Evolutionary conservation across 2,113 vertebrate genomes (phyloP).

Genomic region (Promerops cafer): DNA sequence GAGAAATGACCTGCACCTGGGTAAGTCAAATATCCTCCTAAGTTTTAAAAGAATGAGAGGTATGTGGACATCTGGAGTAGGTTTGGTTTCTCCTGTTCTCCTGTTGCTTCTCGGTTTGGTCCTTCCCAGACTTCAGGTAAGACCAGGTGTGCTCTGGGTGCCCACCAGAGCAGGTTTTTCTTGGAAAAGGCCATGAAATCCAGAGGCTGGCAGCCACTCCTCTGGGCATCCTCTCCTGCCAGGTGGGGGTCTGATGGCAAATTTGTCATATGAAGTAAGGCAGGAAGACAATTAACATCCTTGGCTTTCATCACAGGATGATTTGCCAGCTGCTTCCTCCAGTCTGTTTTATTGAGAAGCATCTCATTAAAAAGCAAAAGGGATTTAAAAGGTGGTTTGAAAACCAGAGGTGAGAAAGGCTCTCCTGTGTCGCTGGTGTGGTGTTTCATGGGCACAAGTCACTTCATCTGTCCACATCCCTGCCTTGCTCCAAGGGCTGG

Average conservation of each 20-base stretch:
- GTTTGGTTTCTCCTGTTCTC: not conserved
- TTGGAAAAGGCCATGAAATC: not conserved
- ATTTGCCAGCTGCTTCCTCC: not conserved
- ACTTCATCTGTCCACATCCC: not conserved
- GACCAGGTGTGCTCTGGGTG: not conserved
- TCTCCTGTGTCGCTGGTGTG: not conserved
- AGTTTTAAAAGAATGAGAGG: fast-evolving
- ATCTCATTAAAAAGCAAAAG: not conserved
- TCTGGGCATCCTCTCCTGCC: not conserved
- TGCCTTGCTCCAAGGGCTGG: not conserved
- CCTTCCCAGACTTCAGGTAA: not conserved
- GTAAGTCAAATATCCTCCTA: not conserved
- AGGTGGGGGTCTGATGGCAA: not conserved
- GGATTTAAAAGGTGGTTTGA: not conserved
- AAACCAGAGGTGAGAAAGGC: not conserved
- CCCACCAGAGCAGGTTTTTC: not conserved
- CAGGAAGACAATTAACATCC: not conserved
- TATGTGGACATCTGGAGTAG: fast-evolving
- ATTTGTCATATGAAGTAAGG: not conserved
- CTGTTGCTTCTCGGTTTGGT: not conserved
- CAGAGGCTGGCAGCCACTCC: not conserved
- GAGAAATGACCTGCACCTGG: not conserved
- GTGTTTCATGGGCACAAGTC: not conserved
- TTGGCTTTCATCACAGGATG: not conserved
- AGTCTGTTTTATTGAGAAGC: not conserved